Base-by-base conservation (phyloP, 2,888 invertebrate genomes). In the Ernsta delagoae region DNA sequence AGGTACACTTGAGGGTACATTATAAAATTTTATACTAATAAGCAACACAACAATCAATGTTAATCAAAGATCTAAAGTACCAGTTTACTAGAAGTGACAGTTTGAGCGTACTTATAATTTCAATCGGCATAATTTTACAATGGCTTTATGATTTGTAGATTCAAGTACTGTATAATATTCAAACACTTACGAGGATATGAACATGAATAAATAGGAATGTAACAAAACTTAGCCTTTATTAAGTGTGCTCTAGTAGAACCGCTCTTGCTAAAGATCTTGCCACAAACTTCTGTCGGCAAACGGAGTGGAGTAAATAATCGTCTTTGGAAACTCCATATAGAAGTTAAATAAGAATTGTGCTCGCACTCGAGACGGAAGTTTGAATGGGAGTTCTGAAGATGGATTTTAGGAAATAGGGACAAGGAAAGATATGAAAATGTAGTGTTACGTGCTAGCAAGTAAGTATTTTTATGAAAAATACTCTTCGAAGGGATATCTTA, bases 321-420 rank as follows among this genome's bases (percentile, higher is more conserved):
- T 61, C 39, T 7, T 68, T 62, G 59, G 65, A 79, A 81, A 59
- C 75, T 84, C 75, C 67, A 76, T 76, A 73, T 71, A 68, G 71
- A 85, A 86, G 84, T 83, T 82, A 83, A 85, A 83, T 79, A 83
- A 74, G 78, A 78, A 70, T 74, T 75, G 72, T 70, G 66, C 74
- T 78, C 73, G 76, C 70, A 71, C 72, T 70, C 73, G 48, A 50
- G 24, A 39, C 66, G 43, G 68, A 81, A 84, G 77, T 83, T 83
- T 61, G 72, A 76, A 80, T 77, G 76, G 78, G 76, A 79, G 75
- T 80, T 82, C 75, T 74, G 73, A 73, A 74, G 77, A 79, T 80
- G 75, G 73, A 79, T 78, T 81, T 76, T 64, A 73, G 31, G 66
- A 36, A 54, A 77, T 72, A 79, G 78, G 41, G 54, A 50, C 36